Base-by-base conservation (phyloP, 2,888 invertebrate species). In the Elysia crispata region DNA sequence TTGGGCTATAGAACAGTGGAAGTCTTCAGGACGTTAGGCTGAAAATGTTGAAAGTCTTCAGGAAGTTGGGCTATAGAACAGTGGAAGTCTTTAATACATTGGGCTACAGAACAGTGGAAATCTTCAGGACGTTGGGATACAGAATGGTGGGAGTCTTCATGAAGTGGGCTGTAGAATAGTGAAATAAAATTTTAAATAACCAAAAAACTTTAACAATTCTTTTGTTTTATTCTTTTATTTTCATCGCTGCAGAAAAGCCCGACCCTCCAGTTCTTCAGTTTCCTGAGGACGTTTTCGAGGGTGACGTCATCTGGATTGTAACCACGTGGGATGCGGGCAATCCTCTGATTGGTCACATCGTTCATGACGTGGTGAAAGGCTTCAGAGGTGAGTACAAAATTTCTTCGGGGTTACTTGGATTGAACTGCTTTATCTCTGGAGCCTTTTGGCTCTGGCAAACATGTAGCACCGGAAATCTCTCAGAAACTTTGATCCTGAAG, bases 261-360 rank as follows among this genome's bases (percentile, higher is more conserved):
- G 82, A 82, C 23, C 28, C 70, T 0, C 82, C 82, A 0, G 75
- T 64, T 20, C 76, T 82, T 49, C 57, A 20, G 18, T 50, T 82
- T 5, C 82, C 80, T 0, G 76, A 57, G 23, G 82, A 82, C 76
- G 75, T 80, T n/a, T 76, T 82, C 50, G 69, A 66, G 6, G 80
- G 80, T n/a, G 57, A 80, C 57, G 77, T 49, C 23, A 50, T 78
- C 41, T 75, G 75, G 80, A 64, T 80, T 50, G 70, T 62, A 23
- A 82, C 82, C 41, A 78, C 77, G 13, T 82, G 82, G 82, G 80
- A 80, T 54, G 80, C 82, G 1, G 82, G 82, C 33, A 69, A 75
- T 31, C 82, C 82, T 28, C 57, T 82, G 30, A 80, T 80, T 69
- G 82, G 82, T 20, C 70, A 77, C 50, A 77, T 82, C 1, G 75